Evolutionary conservation across 2,888 invertebrate genomes (phyloP).

Genomic region (Dendrolimus houi): DNA sequence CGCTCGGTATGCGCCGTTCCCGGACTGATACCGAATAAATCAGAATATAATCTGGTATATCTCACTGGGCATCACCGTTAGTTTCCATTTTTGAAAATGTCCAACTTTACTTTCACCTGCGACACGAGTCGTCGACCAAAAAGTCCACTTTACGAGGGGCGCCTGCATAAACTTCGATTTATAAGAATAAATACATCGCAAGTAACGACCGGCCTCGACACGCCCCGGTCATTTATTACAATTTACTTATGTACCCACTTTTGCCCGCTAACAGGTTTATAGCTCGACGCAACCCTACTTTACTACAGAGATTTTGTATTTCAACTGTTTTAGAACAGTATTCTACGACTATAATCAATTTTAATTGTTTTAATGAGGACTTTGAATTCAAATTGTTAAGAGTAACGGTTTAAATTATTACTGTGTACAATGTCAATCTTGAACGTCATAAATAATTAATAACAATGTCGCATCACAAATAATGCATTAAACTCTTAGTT

Average conservation of each 20-base stretch:
- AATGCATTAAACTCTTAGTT: no score
- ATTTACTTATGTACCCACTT: slow-evolving; percentile 1
- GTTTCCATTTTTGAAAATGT: not conserved
- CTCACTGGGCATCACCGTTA: not conserved
- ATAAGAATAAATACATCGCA: slow-evolving; percentile 47
- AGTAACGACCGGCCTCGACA: slow-evolving; percentile 24
- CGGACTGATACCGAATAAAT: no score
- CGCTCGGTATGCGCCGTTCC: no score
- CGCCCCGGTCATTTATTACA: slow-evolving; percentile 1
- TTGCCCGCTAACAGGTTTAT: not conserved
- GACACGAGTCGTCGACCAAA: slow-evolving; percentile 20
- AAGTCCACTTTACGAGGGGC: slow-evolving; percentile 39
- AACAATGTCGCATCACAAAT: no score
- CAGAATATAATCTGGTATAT: no score
- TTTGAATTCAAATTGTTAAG: no score
- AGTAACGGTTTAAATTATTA: no score
- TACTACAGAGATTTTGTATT: not conserved
- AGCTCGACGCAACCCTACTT: not conserved
- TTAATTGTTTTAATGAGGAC: no score
- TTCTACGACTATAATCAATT: no score
- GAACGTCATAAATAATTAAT: no score
- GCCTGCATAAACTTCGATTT: slow-evolving; percentile 43
- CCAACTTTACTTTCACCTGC: slow-evolving; percentile 1
- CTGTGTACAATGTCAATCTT: no score
- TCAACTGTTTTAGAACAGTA: no score